phyloP scores from a whole-genome alignment of 2,888 invertebrate species.

The Cosmorhoe ocellata region DNA sequence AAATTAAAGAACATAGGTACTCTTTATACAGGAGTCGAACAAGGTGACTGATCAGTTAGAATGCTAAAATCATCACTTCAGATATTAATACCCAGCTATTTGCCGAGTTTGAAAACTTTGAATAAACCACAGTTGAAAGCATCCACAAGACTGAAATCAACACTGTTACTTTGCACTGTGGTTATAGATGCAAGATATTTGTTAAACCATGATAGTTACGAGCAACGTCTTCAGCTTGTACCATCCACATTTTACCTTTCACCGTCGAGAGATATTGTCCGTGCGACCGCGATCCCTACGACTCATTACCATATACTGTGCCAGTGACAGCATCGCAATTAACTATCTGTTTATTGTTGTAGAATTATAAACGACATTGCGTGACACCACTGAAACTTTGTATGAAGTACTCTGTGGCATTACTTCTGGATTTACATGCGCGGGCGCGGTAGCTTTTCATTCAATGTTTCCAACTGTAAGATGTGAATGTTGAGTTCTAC shows the following conservation, averaged over 20 bases:
- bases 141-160: too few relatives aligned
- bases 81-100: too few relatives aligned
- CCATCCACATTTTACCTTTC: constrained; percentile 71
- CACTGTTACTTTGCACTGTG: too few relatives aligned
- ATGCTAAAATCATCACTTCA: too few relatives aligned
- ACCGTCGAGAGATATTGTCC: constrained; percentile 81
- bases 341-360: constrained; percentile 82
- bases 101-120: too few relatives aligned
- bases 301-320: constrained; percentile 82
- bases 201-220: too few relatives aligned
- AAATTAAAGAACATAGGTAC: too few relatives aligned
- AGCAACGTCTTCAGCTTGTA: constrained; percentile 32
- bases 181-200: too few relatives aligned
- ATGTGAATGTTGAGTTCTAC: neutral
- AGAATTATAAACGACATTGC: constrained; percentile 78
- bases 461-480: constrained; percentile 2
- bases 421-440: constrained; percentile 31
- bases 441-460: constrained; percentile 42
- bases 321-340: constrained; percentile 81
- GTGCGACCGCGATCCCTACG: constrained; percentile 75
- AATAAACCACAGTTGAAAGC: too few relatives aligned
- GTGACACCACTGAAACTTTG: constrained; percentile 49
- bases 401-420: constrained; percentile 18
- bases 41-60: too few relatives aligned
- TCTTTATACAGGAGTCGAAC: too few relatives aligned